A percentile compares a stretch with the other conserved stretches of the same genome.
Evolutionary conservation across 2,888 invertebrate species (phyloP).

Genomic region (Agonopterix alstromeriana): DNA sequence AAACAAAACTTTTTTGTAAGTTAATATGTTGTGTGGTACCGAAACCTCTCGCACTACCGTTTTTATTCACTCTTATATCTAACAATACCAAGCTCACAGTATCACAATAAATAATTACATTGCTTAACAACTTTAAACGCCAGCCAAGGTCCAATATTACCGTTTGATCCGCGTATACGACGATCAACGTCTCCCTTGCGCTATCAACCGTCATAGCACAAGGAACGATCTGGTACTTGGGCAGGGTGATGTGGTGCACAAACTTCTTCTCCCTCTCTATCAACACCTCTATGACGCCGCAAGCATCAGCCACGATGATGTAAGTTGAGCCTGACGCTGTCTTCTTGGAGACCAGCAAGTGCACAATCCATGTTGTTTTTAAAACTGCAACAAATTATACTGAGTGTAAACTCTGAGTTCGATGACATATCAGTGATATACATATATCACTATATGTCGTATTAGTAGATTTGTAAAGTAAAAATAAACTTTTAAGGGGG

Average conservation of each 20-base stretch:
- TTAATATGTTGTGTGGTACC: too few species aligned
- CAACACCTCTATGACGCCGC: conserved; percentile 83
- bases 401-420: too few species aligned
- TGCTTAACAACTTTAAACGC: background rate
- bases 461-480: too few species aligned
- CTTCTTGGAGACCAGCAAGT: conserved; percentile 40
- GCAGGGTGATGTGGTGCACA: conserved; percentile 76
- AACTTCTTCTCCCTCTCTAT: conserved; percentile 41
- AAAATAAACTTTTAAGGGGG: too few species aligned
- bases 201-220: conserved; percentile 84
- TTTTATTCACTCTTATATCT: too few species aligned
- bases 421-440: too few species aligned
- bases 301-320: conserved; percentile 81
- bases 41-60: too few species aligned
- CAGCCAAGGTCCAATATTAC: conserved; percentile 45
- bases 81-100: too few species aligned
- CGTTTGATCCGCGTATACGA: conserved; percentile 88
- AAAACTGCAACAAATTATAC: conserved; percentile 59
- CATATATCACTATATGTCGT: too few species aligned
- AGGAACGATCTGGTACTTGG: conserved; percentile 81
- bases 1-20: too few species aligned
- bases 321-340: conserved; percentile 48
- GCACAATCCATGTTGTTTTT: conserved; percentile 71
- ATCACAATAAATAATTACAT: too few species aligned
- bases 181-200: conserved; percentile 75